These are phyloP conservation scores for Mastigias papua DNA, from an alignment of 30 jellyfish, hydroid and myxozoan species.

Conservation along the genomic window DNA sequence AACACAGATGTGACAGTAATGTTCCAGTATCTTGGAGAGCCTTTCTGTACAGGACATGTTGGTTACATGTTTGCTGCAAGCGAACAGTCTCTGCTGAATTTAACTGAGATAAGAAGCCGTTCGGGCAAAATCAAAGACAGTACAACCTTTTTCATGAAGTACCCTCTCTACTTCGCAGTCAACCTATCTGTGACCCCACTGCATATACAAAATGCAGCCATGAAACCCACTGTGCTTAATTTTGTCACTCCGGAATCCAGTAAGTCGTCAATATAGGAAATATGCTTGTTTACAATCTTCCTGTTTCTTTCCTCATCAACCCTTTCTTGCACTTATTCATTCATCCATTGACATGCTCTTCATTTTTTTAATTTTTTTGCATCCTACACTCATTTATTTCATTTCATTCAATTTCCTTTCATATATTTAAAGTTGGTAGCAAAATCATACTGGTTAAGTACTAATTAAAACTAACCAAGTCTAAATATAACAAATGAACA, in stretches of 20 bases:
- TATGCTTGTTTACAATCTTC: not conserved
- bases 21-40: conserved; percentile 7
- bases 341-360: too few species aligned
- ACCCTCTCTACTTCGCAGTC: not conserved
- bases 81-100: not conserved
- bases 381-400: too few species aligned
- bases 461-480: not conserved
- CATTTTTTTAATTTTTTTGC: too few species aligned
- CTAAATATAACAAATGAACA: not conserved
- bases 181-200: not conserved
- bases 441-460: not conserved
- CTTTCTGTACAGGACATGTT: not conserved
- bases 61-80: not conserved
- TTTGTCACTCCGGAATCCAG: conserved; percentile 3
- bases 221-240: not conserved
- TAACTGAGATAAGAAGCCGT: not conserved
- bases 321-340: not conserved
- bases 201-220: not conserved
- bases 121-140: not conserved
- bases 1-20: not conserved
- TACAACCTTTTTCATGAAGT: conserved; percentile 12
- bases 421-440: not conserved
- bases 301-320: not conserved
- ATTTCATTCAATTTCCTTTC: too few species aligned
- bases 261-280: not conserved